These are phyloP conservation scores for Chironomus tentans DNA, from an alignment of 2,888 invertebrate species.

Conservation along the genomic window DNA sequence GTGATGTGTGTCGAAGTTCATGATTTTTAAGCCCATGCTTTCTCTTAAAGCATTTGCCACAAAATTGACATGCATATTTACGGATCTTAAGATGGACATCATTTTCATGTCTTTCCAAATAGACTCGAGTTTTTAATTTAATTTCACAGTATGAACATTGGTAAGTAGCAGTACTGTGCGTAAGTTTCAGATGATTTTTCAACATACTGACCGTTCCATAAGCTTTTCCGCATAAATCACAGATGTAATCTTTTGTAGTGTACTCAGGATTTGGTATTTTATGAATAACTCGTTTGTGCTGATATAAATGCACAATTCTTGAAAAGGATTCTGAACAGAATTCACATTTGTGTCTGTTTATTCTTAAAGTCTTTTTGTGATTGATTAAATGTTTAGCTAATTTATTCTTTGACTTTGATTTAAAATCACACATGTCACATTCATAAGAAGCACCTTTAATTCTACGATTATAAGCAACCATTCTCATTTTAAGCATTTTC, in stretches of 20 bases:
- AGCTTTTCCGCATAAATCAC: not conserved
- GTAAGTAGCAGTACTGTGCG: not conserved
- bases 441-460: too few species aligned
- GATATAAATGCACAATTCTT: not conserved
- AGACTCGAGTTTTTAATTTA: not conserved
- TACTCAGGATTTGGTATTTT: not conserved
- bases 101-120: not conserved
- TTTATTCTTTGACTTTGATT: not conserved
- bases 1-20: not conserved
- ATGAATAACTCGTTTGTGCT: not conserved
- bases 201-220: not conserved
- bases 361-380: not conserved
- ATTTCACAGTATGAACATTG: not conserved
- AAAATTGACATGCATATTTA: not conserved
- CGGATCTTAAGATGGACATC: not conserved
- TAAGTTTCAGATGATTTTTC: not conserved
- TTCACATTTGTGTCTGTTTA: not conserved
- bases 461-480: too few species aligned
- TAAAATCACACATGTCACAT: not conserved
- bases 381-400: not conserved
- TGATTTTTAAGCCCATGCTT: not conserved
- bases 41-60: not conserved
- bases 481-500: too few species aligned
- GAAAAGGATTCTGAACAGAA: not conserved
- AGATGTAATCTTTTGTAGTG: not conserved